Evolutionary conservation across 2,113 vertebrate genomes (phyloP).

Genomic region (Panurus biarmicus): DNA sequence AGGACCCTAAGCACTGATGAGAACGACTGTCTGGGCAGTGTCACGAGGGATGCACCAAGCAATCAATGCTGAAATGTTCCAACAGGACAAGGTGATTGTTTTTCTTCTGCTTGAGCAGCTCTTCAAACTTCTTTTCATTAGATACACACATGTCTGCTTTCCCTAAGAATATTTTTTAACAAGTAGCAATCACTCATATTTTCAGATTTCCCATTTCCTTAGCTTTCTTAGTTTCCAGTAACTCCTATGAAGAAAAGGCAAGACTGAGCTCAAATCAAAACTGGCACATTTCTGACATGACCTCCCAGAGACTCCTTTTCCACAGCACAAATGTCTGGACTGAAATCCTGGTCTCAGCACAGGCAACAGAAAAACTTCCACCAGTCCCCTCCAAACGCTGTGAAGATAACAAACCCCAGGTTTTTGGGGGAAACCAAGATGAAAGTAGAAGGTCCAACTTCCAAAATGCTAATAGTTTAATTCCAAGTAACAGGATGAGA

Average conservation of each 20-base stretch:
- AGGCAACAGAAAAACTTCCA: neutral
- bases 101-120: neutral
- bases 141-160: neutral
- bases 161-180: neutral
- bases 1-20: neutral
- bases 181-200: neutral
- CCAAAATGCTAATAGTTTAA: neutral
- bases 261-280: neutral
- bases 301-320: neutral
- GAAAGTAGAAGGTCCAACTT: neutral
- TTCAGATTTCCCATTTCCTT: neutral
- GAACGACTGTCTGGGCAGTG: neutral
- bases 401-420: neutral
- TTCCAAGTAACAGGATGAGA: slow-evolving; percentile 46
- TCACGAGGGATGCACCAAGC: neutral
- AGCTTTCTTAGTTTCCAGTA: neutral
- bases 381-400: neutral
- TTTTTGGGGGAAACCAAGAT: neutral
- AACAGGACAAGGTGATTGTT: neutral
- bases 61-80: neutral
- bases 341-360: neutral
- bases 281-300: neutral
- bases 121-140: neutral
- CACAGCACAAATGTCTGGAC: neutral
- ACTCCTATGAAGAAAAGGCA: neutral